These are phyloP conservation scores for Himalopsyche anomala DNA, from an alignment of 2,888 invertebrate species.

Conservation along the genomic window DNA sequence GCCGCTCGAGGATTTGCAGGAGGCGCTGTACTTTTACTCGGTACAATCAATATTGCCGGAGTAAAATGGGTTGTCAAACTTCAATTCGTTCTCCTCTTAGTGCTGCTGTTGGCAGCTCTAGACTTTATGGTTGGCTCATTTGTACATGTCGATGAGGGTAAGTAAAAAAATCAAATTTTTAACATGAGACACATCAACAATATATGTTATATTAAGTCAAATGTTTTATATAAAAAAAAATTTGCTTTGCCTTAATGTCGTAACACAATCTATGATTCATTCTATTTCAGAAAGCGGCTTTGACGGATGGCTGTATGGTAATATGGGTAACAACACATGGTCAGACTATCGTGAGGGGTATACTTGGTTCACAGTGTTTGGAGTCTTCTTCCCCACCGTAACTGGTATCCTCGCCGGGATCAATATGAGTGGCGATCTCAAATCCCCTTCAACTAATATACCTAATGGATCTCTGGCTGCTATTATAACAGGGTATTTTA, in stretches of 20 bases:
- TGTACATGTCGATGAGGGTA: constrained; percentile 84
- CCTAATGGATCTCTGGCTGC: constrained; percentile 96
- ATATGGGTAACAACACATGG: constrained; percentile 88
- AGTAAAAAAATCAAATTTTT: constrained; percentile 65
- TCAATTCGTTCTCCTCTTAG: constrained; percentile 91
- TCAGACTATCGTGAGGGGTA: constrained; percentile 87
- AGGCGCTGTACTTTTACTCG: constrained; percentile 89
- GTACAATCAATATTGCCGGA: constrained; percentile 95
- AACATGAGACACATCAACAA: neutral
- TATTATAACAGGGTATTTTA: constrained; percentile 86
- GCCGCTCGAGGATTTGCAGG: constrained; percentile 92
- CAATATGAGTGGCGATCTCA: constrained; percentile 98
- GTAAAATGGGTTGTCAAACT: constrained; percentile 98
- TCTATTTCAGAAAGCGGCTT: constrained; percentile 83
- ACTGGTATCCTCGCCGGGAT: constrained; percentile 98
- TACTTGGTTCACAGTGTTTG: constrained; percentile 97
- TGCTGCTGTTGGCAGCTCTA: constrained; percentile 91
- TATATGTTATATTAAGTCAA: neutral
- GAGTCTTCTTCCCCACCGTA: constrained; percentile 98
- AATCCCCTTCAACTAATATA: constrained; percentile 93
- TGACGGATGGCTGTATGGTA: constrained; percentile 89
- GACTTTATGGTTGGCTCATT: constrained; percentile 97
- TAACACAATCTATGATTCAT: neutral
- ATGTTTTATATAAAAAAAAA: neutral
- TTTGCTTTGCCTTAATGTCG: neutral